phyloP scores from a whole-genome alignment of 1,140 invertebrate species.

The Solen grandis region DNA sequence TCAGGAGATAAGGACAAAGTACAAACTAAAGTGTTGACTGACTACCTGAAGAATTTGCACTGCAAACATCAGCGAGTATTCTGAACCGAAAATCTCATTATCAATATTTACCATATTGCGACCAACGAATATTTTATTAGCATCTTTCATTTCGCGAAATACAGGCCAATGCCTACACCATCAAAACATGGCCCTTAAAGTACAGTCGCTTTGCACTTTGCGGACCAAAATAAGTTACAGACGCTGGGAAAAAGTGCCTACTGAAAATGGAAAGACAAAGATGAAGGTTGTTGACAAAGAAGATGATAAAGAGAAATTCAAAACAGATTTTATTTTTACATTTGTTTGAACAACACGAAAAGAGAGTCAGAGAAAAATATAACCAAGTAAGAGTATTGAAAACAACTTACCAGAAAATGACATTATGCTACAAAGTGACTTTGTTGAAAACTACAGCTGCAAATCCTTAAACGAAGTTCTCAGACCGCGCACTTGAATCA shows the following conservation, averaged over 20 bases:
- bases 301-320: slow-evolving; percentile 2
- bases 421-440: slow-evolving; percentile 45
- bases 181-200: slow-evolving; percentile 50
- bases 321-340: neutral
- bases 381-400: slow-evolving; percentile 14
- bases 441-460: slow-evolving; percentile 54
- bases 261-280: neutral
- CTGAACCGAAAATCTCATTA: slow-evolving; percentile 9
- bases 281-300: neutral
- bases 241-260: slow-evolving; percentile 13
- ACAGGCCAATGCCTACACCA: slow-evolving; percentile 37
- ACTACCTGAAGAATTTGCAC: slow-evolving; percentile 42
- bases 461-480: slow-evolving; percentile 47
- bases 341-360: slow-evolving; percentile 29
- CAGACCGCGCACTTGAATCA: slow-evolving; percentile 50
- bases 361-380: slow-evolving; percentile 22
- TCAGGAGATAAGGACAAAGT: neutral
- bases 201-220: neutral
- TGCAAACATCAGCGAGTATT: neutral
- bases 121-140: slow-evolving; percentile 27
- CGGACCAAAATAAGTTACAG: slow-evolving; percentile 17
- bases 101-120: slow-evolving; percentile 13
- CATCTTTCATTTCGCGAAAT: slow-evolving; percentile 42
- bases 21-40: slow-evolving; percentile 26
- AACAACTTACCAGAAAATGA: slow-evolving; percentile 39